phyloP scores from a whole-genome alignment of 2,113 vertebrate genomes.

The Procavia capensis region DNA sequence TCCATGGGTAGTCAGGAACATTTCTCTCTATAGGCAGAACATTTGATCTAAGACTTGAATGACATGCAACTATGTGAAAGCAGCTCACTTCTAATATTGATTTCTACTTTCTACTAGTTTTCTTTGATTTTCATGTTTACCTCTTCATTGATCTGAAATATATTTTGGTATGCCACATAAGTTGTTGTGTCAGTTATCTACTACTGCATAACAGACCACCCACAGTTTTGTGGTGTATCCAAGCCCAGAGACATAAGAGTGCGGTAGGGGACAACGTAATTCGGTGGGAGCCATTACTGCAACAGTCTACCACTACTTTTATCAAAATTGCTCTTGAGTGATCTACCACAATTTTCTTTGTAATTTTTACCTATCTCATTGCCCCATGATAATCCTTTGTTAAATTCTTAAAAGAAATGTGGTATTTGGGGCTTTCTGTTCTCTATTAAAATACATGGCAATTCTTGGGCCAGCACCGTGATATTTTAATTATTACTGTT shows the following conservation, averaged over 20 bases:
- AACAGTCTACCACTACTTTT: neutral
- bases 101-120: neutral
- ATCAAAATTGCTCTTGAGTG: conserved; percentile 22
- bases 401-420: neutral
- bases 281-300: neutral
- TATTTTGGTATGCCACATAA: neutral
- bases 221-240: neutral
- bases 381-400: neutral
- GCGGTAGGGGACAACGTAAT: neutral
- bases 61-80: neutral
- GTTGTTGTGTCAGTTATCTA: neutral
- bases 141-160: neutral
- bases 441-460: neutral
- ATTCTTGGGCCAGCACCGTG: neutral
- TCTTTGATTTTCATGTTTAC: neutral
- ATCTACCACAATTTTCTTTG: neutral
- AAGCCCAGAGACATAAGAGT: neutral
- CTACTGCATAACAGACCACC: neutral
- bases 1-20: neutral
- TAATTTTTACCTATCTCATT: neutral
- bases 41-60: neutral
- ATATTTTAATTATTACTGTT: conserved; percentile 12
- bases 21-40: neutral
- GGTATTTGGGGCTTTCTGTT: neutral
- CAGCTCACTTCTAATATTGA: neutral